Conservation (phyloP, 2,113 vertebrate genomes). For the Menura novaehollandiae region DNA sequence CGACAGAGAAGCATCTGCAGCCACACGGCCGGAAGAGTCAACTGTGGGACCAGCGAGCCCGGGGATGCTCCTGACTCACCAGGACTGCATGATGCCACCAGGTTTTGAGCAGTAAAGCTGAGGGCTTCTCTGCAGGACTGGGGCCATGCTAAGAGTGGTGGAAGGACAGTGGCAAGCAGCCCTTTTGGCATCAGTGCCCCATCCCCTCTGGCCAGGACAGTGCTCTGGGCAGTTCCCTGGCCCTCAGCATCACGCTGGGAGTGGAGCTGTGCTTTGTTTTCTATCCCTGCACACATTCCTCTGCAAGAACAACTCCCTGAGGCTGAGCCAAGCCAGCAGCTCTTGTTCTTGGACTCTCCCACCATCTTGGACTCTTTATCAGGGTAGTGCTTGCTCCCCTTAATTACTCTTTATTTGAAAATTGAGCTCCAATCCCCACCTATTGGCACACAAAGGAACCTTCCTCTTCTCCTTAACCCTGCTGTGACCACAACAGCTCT, state of each 20-base stretch:
- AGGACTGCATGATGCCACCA: not conserved
- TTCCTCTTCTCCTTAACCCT: conserved; percentile 42
- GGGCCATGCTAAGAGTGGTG: not conserved
- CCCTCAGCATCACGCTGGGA: fast-evolving
- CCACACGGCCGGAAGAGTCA: not conserved
- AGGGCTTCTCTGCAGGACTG: not conserved
- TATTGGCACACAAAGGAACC: conserved; percentile 48
- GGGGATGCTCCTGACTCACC: not conserved
- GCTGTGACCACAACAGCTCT: not conserved
- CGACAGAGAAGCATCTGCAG: not conserved
- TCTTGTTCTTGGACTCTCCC: not conserved
- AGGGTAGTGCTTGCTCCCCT: not conserved
- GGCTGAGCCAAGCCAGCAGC: not conserved
- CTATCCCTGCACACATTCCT: not conserved
- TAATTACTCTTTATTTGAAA: conserved; percentile 37
- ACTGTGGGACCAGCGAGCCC: not conserved
- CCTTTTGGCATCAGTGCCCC: not conserved
- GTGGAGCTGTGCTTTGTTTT: not conserved
- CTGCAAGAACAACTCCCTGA: not conserved
- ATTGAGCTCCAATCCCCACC: conserved; percentile 37
- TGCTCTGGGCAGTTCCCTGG: not conserved
- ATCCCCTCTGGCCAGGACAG: not conserved
- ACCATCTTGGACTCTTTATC: conserved; percentile 16
- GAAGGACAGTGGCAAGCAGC: not conserved
- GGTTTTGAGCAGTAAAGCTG: not conserved